These are phyloP conservation scores for Oryzias sinensis DNA, from an alignment of 2,797 vertebrate species.

Conservation along the genomic window DNA sequence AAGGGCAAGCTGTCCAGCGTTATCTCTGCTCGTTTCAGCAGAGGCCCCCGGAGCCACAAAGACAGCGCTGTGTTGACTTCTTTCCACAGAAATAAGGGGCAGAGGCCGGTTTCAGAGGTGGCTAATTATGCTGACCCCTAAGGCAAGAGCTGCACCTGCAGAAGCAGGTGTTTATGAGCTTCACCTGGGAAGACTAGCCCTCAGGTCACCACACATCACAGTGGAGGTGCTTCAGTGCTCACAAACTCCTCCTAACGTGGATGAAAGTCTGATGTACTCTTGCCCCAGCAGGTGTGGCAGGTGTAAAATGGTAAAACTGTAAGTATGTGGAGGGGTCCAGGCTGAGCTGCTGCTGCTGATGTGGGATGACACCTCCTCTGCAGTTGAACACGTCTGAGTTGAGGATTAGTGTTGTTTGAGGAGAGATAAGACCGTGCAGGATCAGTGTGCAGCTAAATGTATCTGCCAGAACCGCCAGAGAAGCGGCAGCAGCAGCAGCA, in stretches of 20 bases:
- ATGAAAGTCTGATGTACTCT: too few relatives aligned
- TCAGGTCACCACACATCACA: slow-evolving; percentile 22
- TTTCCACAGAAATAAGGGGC: slow-evolving; percentile 39
- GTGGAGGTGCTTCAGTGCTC: background rate
- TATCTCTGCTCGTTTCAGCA: slow-evolving; percentile 65
- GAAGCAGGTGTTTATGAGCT: slow-evolving; percentile 65
- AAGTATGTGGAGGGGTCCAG: slow-evolving; percentile 14
- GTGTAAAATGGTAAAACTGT: slow-evolving; percentile 48
- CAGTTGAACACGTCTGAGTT: slow-evolving; percentile 56
- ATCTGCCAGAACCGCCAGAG: slow-evolving; percentile 59
- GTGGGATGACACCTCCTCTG: slow-evolving; percentile 23
- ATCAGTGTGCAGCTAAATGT: slow-evolving; percentile 73
- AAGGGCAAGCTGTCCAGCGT: slow-evolving; percentile 67
- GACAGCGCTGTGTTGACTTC: slow-evolving; percentile 64
- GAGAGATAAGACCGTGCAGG: slow-evolving; percentile 69
- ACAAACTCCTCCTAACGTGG: too few relatives aligned
- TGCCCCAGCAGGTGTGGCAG: slow-evolving; percentile 37
- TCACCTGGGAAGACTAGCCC: background rate
- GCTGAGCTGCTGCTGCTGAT: slow-evolving; percentile 11
- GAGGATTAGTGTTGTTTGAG: slow-evolving; percentile 72
- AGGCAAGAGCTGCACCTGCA: slow-evolving; percentile 64
- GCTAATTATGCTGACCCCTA: slow-evolving; percentile 55
- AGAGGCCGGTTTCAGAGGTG: slow-evolving; percentile 45
- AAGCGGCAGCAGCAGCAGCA: slow-evolving; percentile 50
- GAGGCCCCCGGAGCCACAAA: slow-evolving; percentile 68